Conservation (phyloP, 37 sponge, comb jelly and placozoan genomes). For the Ianthella basta region DNA sequence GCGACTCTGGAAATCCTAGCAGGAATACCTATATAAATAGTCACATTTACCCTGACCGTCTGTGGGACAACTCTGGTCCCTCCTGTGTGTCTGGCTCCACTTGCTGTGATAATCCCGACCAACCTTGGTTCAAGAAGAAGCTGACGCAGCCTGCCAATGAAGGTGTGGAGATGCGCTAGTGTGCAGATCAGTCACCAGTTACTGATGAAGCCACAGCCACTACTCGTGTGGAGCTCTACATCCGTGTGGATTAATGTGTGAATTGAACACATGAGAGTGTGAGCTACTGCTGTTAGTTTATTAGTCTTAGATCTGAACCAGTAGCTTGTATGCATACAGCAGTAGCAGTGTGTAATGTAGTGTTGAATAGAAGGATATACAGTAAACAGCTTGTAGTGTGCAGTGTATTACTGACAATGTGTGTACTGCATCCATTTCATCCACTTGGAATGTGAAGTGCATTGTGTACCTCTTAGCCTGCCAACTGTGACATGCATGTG, state of each 20-base stretch:
- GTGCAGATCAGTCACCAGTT: neutral
- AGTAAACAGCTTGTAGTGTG: no score
- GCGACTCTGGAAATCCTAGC: slow-evolving; percentile 30
- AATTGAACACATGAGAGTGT: no score
- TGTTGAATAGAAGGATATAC: no score
- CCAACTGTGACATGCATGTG: no score
- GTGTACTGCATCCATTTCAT: no score
- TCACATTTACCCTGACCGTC: slow-evolving; percentile 8
- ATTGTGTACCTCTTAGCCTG: no score
- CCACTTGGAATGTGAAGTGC: no score
- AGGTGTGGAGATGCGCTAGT: slow-evolving; percentile 16
- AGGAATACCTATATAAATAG: neutral
- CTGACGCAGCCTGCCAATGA: slow-evolving; percentile 12
- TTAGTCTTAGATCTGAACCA: no score
- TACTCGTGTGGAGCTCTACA: slow-evolving; percentile 12
- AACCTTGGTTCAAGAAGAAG: slow-evolving; percentile 34
- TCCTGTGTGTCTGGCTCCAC: slow-evolving; percentile 30
- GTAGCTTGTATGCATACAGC: no score
- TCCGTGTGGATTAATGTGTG: slow-evolving; percentile 7
- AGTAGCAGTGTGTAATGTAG: no score
- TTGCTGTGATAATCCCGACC: slow-evolving; percentile 27
- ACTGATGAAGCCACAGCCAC: neutral
- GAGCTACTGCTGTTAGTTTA: no score
- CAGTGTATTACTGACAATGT: no score
- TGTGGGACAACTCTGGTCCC: slow-evolving; percentile 28